Evolutionary conservation across 2,888 invertebrate species (phyloP), one percentile per base, ranked within the genome.

Genomic region (Abscondita cerata): DNA sequence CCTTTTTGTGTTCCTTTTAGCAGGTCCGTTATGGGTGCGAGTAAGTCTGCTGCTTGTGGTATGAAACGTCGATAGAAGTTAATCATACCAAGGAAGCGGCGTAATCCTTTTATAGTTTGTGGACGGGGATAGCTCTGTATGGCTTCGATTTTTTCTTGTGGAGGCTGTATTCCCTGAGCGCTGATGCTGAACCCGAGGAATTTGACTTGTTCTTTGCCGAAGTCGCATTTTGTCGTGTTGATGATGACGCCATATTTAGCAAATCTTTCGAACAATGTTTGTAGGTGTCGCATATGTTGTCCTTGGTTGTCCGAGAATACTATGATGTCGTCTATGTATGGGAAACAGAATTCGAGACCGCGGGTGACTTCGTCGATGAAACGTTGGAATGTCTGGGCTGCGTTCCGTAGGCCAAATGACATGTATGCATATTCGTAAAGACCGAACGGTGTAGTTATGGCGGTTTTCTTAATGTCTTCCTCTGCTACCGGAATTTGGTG

Each of bases 21-120:
- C 1, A 53, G 25, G 4, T 1, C 12, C 5, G 13, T 41, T 5
- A 53, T 2, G 1, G 44, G 31, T 41, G 9, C 18, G 40, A 41
- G 53, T 1, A 13, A 19, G 1, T 18, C 12, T 13, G 53, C 40
- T 6, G 53, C 53, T 5, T 41, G n/a, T 1, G 53, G 25, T 5
- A 53, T 1, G 19, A 19, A 53, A n/a, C 56, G 9, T 56, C 48
- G 34, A 36, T 56, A 56, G 33, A 25, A 56, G 16, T 47, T 56
- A 20, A 57, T 15, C 57, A 50, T 47, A 12, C 15, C 53, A 12
- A 41, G 44, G n/a, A 53, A 16, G 3, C 13, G 38, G 3, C 9
- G 38, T 4, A 38, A 31, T 15, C 33, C 34, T 13, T 51, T 25
- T 16, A 15, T 8, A 33, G 51, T 51, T 31, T 51, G 1, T n/a